Percentiles rank a stretch among this genome's conserved stretches.
phyloP scores from a whole-genome alignment of 2,113 vertebrate genomes.

The Thinocorus orbignyianus region DNA sequence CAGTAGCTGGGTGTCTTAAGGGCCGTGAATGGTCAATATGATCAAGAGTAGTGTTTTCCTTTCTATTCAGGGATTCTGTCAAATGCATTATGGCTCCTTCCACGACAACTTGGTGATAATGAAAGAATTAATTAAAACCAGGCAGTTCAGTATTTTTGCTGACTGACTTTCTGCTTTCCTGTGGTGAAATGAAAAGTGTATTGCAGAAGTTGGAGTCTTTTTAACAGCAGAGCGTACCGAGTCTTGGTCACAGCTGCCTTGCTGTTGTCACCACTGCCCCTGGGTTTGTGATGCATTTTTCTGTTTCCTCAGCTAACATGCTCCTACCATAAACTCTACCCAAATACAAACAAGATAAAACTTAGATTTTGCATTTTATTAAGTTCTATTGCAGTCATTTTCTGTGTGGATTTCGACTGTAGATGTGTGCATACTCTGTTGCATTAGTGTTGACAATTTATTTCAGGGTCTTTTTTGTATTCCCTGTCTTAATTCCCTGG shows the following conservation, averaged over 20 bases:
- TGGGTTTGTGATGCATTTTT: neutral
- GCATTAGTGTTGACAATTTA: neutral
- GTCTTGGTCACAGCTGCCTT: neutral
- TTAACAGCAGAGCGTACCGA: neutral
- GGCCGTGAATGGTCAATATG: neutral
- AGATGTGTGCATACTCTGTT: neutral
- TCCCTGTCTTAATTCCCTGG: neutral
- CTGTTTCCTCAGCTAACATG: neutral
- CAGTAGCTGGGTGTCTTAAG: neutral
- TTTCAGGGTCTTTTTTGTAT: neutral
- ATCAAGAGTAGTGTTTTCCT: neutral
- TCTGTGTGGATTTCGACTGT: neutral
- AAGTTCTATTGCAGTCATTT: neutral
- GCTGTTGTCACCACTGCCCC: neutral
- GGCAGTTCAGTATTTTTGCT: neutral
- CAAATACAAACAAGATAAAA: neutral
- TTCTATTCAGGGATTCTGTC: neutral
- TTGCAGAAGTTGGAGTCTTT: neutral
- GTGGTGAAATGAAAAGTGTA: neutral
- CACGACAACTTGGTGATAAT: rapidly evolving
- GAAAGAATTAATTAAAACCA: neutral
- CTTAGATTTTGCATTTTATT: neutral
- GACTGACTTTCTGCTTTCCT: neutral
- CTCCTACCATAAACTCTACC: neutral
- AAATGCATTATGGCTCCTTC: neutral